Conservation (phyloP, 2,797 vertebrate genomes). For the Myiotriccus ornatus region DNA sequence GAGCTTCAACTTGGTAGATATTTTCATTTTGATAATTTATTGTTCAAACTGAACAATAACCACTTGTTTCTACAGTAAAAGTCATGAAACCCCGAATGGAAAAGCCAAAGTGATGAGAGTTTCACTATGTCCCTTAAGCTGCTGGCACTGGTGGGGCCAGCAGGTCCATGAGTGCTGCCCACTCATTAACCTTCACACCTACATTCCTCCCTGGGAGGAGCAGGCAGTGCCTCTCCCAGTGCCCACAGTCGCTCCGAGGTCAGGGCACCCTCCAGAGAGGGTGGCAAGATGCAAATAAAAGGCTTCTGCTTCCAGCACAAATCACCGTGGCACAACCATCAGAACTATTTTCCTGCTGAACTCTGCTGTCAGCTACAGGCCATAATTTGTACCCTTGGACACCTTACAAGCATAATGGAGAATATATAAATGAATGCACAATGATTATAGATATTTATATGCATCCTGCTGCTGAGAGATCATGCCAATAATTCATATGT, state of each 20-base stretch:
- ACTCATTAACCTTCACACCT: not conserved
- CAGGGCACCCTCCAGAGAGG: not conserved
- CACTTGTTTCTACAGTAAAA: not conserved
- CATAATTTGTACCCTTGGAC: constrained; percentile 19
- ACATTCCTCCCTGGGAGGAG: not conserved
- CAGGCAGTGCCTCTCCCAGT: not conserved
- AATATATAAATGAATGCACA: constrained; percentile 47
- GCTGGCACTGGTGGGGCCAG: not conserved
- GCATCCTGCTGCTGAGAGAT: constrained; percentile 36
- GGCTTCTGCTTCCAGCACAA: not conserved
- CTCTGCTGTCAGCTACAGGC: not conserved
- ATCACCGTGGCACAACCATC: not conserved
- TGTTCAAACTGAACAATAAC: not conserved
- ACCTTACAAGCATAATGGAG: constrained; percentile 45
- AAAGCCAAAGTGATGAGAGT: not conserved
- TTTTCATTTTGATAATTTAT: not conserved
- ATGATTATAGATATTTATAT: constrained; percentile 52
- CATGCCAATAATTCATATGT: constrained; percentile 37
- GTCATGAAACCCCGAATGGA: not conserved
- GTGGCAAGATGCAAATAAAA: not conserved
- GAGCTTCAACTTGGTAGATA: not conserved
- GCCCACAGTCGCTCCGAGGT: not conserved
- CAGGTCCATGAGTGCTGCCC: not conserved
- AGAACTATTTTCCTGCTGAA: not conserved
- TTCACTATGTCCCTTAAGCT: not conserved